These are phyloP conservation scores for Limonius californicus DNA, from an alignment of 1,140 invertebrate genomes.

Conservation along the genomic window DNA sequence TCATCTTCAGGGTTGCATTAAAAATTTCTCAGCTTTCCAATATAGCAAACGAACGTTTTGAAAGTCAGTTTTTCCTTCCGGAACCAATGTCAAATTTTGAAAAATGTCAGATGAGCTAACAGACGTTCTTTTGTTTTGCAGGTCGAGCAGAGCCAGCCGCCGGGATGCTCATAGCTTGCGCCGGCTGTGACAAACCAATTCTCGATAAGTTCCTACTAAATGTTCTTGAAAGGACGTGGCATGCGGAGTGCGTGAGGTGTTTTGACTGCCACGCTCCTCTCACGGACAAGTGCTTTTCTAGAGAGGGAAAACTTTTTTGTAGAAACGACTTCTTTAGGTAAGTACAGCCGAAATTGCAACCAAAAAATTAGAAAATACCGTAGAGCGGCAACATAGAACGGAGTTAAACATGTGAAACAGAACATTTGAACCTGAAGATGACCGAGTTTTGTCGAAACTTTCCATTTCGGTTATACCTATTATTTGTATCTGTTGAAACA, in stretches of 20 bases:
- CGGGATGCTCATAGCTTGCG: conserved; percentile 79
- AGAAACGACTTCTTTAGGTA: conserved; percentile 98
- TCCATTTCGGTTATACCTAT: no score
- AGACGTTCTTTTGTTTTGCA: conserved; percentile 44
- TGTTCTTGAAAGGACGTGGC: conserved; percentile 94
- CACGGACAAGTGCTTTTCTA: conserved; percentile 95
- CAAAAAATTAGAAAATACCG: no score
- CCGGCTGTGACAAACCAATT: conserved; percentile 96
- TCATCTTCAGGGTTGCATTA: background rate
- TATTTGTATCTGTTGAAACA: no score
- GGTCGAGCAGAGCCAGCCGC: conserved; percentile 67
- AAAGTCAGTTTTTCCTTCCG: no score
- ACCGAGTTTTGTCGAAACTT: no score
- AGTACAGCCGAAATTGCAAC: no score
- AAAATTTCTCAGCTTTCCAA: background rate
- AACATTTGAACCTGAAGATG: no score
- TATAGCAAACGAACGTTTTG: background rate
- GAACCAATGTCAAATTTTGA: no score
- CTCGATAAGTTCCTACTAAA: conserved; percentile 96
- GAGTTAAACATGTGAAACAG: no score
- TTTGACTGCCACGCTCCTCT: conserved; percentile 88
- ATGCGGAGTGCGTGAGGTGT: conserved; percentile 94
- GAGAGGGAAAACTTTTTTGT: conserved; percentile 96
- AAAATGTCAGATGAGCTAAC: no score
- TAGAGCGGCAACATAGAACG: no score